These are phyloP conservation scores for Monopis laevigella DNA, from an alignment of 2,888 invertebrate genomes.

Conservation along the genomic window DNA sequence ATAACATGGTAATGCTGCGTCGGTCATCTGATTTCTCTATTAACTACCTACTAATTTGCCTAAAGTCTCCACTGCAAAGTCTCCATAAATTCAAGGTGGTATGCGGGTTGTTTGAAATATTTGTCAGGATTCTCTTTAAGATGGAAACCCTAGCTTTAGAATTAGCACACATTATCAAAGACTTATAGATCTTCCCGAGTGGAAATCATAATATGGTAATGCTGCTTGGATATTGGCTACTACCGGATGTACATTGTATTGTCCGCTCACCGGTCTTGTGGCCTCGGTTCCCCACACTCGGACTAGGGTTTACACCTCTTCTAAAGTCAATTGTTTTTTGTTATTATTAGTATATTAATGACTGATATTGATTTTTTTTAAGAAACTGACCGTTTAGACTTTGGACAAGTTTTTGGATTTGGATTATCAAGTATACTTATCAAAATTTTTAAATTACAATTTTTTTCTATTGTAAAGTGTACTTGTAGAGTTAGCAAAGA, in stretches of 20 bases:
- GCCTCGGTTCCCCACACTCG: conserved; percentile 42
- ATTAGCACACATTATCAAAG: too few species aligned
- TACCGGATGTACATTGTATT: conserved; percentile 64
- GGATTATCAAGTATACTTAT: background rate
- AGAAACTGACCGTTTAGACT: background rate
- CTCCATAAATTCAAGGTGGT: too few species aligned
- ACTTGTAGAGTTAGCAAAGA: too few species aligned
- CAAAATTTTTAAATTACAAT: background rate
- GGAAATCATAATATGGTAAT: conserved; percentile 60
- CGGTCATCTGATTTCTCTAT: too few species aligned
- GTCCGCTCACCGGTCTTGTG: conserved; percentile 57
- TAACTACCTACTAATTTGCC: too few species aligned
- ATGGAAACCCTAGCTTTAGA: too few species aligned
- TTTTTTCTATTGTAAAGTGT: background rate
- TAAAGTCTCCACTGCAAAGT: too few species aligned
- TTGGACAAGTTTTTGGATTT: too few species aligned
- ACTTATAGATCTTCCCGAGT: conserved; percentile 23
- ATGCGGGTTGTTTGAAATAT: too few species aligned
- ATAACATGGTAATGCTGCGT: conserved; percentile 52
- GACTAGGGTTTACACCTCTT: conserved; percentile 2
- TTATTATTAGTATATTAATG: background rate
- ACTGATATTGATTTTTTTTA: background rate
- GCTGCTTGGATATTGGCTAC: conserved; percentile 23
- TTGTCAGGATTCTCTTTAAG: too few species aligned
- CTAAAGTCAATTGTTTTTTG: too few species aligned